Percentiles rank a stretch among this genome's conserved stretches.
Conservation (phyloP, 1,140 invertebrate genomes). For the Diorhabda sublineata region DNA sequence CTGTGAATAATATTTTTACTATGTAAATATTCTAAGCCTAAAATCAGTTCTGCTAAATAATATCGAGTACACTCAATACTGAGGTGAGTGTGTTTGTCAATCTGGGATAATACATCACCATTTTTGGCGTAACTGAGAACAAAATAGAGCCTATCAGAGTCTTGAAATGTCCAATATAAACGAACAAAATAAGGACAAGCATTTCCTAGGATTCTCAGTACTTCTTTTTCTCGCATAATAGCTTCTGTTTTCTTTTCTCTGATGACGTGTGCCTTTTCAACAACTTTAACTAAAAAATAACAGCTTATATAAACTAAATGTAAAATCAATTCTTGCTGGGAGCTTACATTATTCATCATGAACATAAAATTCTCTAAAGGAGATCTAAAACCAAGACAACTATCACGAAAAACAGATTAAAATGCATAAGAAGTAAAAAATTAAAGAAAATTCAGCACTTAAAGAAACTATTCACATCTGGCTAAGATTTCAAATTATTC, state of each 20-base stretch:
- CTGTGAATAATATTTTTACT: slow-evolving; percentile 88
- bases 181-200: slow-evolving; percentile 83
- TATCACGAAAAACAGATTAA: too few species aligned
- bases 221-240: slow-evolving; percentile 89
- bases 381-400: too few species aligned
- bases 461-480: too few species aligned
- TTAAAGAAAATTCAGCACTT: too few species aligned
- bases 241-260: slow-evolving; percentile 90
- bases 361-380: too few species aligned
- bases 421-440: too few species aligned
- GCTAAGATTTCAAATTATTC: too few species aligned
- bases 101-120: slow-evolving; percentile 87
- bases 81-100: slow-evolving; percentile 88
- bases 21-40: slow-evolving; percentile 91
- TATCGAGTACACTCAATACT: slow-evolving; percentile 83
- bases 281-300: slow-evolving; percentile 86
- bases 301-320: slow-evolving; percentile 11
- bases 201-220: slow-evolving; percentile 71
- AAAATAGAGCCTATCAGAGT: slow-evolving; percentile 89
- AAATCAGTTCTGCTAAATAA: slow-evolving; percentile 89
- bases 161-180: slow-evolving; percentile 96
- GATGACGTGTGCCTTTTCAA: slow-evolving; percentile 89
- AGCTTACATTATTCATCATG: too few species aligned
- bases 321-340: too few species aligned
- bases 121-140: slow-evolving; percentile 93